Base-by-base conservation (phyloP, 2,888 invertebrate genomes). In the Xestia sexstrigata region DNA sequence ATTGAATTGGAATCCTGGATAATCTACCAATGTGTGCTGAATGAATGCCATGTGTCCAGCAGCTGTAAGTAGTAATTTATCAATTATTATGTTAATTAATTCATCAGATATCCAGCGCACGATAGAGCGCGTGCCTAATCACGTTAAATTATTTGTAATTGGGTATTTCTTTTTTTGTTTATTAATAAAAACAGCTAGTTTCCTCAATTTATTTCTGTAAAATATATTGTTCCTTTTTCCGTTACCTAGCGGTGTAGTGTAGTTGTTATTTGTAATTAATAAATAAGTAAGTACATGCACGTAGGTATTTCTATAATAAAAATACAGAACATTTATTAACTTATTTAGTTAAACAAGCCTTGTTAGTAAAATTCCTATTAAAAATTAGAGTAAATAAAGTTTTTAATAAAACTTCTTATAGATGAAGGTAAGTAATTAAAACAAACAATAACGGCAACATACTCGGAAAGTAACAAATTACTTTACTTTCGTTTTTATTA, bases 1-100 rank as follows among this genome's bases (percentile, higher is more conserved):
- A 97, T 97, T 88, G 98, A 98, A 93, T 92, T 98, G 93, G 97
- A 98, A 93, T 97, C 97, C 93, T 98, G 98, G 98, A 96, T 98
- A 89, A 97, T 97, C 93, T 98, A 97, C 94, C 97, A 97, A 90
- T 97, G 97, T 94, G 97, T 98, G 87, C 96, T 97, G 89, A 97
- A 97, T 89, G 97, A 97, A 94, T 97, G 97, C 93, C 97, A 97
- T 94, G 97, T 97, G 86, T 97, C 97, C 89, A 96, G 97, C 90
- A 95, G 97, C 90, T 97, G 98, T 98, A 96, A 97, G 97, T 97
- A 94, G 67, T 78, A 72, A 70, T 77, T 68, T 79, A 71, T 69
- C 47, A 71, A 75, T 68, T 68, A 77, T 70, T 74, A 83, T 73
- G 69, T 17, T 75, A 84, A 79, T 84, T 80, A 73, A 80, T 79